These are phyloP conservation scores for Octonoba sinensis DNA, from an alignment of 2,888 invertebrate species.

Conservation along the genomic window DNA sequence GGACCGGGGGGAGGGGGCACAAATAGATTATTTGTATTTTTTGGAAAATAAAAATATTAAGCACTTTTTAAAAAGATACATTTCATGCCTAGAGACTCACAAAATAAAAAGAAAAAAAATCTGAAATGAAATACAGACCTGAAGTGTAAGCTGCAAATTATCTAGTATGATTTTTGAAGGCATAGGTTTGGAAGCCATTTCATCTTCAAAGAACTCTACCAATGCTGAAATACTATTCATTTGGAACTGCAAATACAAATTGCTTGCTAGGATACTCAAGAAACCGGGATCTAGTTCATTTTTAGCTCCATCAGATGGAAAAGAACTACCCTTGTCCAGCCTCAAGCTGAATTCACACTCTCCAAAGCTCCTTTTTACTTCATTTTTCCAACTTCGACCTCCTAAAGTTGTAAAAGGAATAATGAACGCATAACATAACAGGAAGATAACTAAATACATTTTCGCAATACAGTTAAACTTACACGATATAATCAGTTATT, in stretches of 20 bases:
- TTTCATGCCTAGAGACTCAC: no score
- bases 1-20: no score
- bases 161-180: slow-evolving; percentile 59
- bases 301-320: slow-evolving; percentile 2
- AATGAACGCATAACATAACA: neutral
- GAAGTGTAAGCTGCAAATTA: slow-evolving; percentile 52
- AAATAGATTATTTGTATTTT: no score
- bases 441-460: neutral
- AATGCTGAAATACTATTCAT: slow-evolving; percentile 61
- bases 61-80: no score
- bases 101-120: neutral
- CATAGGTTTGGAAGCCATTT: slow-evolving; percentile 51
- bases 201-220: slow-evolving; percentile 62
- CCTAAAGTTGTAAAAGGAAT: slow-evolving; percentile 23
- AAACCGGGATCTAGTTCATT: slow-evolving; percentile 36
- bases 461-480: neutral
- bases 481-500: neutral
- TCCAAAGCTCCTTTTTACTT: slow-evolving; percentile 20
- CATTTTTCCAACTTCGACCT: slow-evolving; percentile 55
- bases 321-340: slow-evolving; percentile 37
- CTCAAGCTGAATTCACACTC: slow-evolving; percentile 58
- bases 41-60: no score
- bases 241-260: slow-evolving; percentile 49
- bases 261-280: slow-evolving; percentile 47
- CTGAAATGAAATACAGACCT: slow-evolving; percentile 20